Evolutionary conservation across 2,113 vertebrate genomes (phyloP).

Genomic region (Pyrgilauda ruficollis): DNA sequence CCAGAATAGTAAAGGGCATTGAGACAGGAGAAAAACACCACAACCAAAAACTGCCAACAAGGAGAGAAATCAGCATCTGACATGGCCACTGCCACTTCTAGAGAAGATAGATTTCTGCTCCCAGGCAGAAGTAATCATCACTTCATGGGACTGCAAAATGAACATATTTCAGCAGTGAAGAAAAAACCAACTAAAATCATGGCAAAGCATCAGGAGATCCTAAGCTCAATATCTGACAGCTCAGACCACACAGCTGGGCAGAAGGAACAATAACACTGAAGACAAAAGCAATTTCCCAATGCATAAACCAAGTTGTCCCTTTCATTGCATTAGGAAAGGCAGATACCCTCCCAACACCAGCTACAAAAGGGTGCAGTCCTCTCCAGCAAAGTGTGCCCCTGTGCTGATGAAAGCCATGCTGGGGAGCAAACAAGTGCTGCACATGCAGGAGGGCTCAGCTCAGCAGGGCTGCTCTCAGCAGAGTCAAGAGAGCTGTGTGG

Average conservation of each 20-base stretch:
- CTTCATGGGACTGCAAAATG: not conserved
- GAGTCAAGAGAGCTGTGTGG: not conserved
- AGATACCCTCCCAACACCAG: not conserved
- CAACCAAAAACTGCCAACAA: not conserved
- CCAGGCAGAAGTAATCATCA: not conserved
- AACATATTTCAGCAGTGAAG: not conserved
- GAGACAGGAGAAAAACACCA: not conserved
- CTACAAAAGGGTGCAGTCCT: not conserved
- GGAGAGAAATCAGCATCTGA: not conserved
- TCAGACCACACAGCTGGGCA: not conserved
- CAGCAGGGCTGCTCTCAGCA: not conserved
- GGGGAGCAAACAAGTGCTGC: not conserved
- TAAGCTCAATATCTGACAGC: not conserved
- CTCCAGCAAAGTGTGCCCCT: not conserved
- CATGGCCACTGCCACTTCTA: not conserved
- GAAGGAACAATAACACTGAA: not conserved
- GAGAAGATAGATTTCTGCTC: not conserved
- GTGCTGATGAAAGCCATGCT: not conserved
- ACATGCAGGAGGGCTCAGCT: not conserved
- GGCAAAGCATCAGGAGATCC: not conserved
- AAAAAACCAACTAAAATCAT: not conserved
- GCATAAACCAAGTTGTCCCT: not conserved
- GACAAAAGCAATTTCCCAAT: not conserved
- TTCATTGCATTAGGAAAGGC: not conserved
- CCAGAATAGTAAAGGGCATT: not conserved